These are phyloP conservation scores for Gerris lacustris DNA, from an alignment of 2,888 invertebrate species.

Conservation along the genomic window DNA sequence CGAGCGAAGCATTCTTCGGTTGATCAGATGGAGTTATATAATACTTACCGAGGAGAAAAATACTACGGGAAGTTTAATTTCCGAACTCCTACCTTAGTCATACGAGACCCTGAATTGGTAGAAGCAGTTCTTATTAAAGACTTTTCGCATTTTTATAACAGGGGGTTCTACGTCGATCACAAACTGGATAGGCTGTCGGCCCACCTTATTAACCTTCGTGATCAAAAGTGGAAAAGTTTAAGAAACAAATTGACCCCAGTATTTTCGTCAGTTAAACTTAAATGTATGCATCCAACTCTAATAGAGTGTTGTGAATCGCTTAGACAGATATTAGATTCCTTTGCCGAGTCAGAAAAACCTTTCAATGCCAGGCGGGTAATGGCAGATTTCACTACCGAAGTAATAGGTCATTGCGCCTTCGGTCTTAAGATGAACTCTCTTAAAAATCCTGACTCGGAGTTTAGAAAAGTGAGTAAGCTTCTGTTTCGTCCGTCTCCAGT, in stretches of 20 bases:
- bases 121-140: conserved; percentile 41
- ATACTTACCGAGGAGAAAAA: conserved; percentile 28
- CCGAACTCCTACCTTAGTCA: conserved; percentile 39
- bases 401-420: conserved; percentile 42
- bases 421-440: conserved; percentile 40
- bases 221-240: conserved; percentile 43
- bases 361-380: conserved; percentile 25
- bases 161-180: conserved; percentile 37
- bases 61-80: conserved; percentile 42
- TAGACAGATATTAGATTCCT: conserved; percentile 14
- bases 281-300: conserved; percentile 42
- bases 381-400: conserved; percentile 40
- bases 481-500: conserved; percentile 34
- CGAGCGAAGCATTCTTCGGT: background rate
- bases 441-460: conserved; percentile 36
- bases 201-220: conserved; percentile 39
- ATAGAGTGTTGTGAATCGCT: conserved; percentile 35
- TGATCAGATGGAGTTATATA: conserved; percentile 15
- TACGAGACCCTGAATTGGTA: conserved; percentile 40
- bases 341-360: conserved; percentile 12
- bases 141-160: conserved; percentile 40
- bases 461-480: conserved; percentile 36
- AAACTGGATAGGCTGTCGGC: conserved; percentile 35
- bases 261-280: conserved; percentile 46
- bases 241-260: conserved; percentile 43